Evolutionary conservation across 2,888 invertebrate species (phyloP).

Genomic region (Cryptocephalus primarius): DNA sequence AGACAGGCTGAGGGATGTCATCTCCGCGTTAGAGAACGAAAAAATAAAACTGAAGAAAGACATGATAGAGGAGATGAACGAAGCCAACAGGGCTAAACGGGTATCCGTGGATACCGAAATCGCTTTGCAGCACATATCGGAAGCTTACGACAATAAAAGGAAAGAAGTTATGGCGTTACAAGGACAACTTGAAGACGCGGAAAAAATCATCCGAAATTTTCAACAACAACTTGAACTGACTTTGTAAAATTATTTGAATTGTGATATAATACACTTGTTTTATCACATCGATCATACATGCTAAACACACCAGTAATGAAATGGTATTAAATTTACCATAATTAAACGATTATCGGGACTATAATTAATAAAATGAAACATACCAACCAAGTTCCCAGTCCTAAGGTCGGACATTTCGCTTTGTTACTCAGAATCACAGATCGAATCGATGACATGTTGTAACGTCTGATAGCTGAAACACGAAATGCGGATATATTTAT

Average conservation of each 20-base stretch:
- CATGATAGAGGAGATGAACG: constrained; percentile 21
- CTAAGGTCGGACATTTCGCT: constrained; percentile 52
- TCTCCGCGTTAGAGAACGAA: constrained; percentile 18
- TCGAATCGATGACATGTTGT: constrained; percentile 28
- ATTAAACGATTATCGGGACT: too few species aligned
- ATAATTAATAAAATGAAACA: constrained; percentile 21
- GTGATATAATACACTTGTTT: too few species aligned
- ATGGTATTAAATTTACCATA: neutral
- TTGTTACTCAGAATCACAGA: constrained; percentile 52
- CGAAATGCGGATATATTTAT: neutral
- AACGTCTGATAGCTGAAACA: neutral
- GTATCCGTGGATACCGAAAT: constrained; percentile 19
- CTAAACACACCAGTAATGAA: too few species aligned
- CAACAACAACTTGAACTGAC: constrained; percentile 13
- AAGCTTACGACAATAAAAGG: constrained; percentile 20
- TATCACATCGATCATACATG: too few species aligned
- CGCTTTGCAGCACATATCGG: constrained; percentile 19
- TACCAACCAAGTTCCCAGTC: constrained; percentile 76
- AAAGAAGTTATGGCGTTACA: constrained; percentile 14
- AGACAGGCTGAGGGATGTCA: constrained; percentile 13
- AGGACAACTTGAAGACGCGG: constrained; percentile 17
- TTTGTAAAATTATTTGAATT: neutral
- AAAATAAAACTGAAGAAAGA: constrained; percentile 19
- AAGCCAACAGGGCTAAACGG: constrained; percentile 19
- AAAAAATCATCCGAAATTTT: constrained; percentile 22